Evolutionary conservation across 2,797 vertebrate genomes (phyloP), one percentile per base, ranked within the genome.

Genomic region (Brachyrhaphis roseni): DNA sequence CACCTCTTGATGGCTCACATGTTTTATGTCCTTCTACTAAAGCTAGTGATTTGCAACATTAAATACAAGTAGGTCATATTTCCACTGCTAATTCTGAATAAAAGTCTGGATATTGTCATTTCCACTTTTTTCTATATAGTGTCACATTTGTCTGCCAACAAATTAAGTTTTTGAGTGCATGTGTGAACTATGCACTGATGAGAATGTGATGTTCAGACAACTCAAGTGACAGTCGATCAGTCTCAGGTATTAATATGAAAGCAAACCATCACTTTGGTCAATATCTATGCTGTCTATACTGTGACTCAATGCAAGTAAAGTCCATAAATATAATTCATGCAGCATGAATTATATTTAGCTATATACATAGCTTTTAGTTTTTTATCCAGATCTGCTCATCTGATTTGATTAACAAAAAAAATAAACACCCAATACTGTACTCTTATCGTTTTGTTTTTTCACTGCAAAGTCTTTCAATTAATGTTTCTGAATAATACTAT

Each of bases 401-500:
- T 64, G 31, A 64, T 36, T 64, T 64, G 18, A 64, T 20, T 18
- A 2, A 53, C 49, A 62, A 36, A 64, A 62, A 36, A 62, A 36
- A 64, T 34, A 36, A 36, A 36, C 16, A 8, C 15, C 15, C 59
- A 13, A 20, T 64, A 36, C 31, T 20, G 15, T 20, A 18, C 12
- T 59, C n/a, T 31, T 31, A 31, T 57, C 13, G 3, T 8, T 64
- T 64, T 36, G 31, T 2, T 64, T 36, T 10, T 64, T 64, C 59
- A 64, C 79, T 86, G 76, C 82, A 84, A 75, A 89, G 82, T 86
- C 84, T 74, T 68, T 76, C 75, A 53, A 59, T 39, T 31, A 78
- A 79, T 89, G 82, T 82, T 82, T 90, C 78, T 45, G 89, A 93
- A 91, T 90, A 89, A 87, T 89, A 89, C 80, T 89, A 89, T 90